Conservation (phyloP, 2,113 vertebrate species). For the Numenius arquata region DNA sequence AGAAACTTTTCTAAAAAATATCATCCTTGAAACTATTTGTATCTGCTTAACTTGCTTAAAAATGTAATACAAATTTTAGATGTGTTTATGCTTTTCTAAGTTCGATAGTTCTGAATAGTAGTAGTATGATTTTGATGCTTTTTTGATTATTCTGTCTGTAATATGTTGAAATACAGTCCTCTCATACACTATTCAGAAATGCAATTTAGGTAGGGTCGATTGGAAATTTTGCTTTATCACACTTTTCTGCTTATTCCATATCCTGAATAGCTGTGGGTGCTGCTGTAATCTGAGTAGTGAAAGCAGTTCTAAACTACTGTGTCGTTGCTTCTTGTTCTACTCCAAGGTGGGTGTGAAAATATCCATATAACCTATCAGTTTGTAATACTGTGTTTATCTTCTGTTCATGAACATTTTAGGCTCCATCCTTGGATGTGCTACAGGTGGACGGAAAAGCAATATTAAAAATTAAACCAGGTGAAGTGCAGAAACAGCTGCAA, state of each 20-base stretch:
- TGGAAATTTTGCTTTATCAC: background rate
- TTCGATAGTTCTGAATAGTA: background rate
- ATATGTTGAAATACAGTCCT: background rate
- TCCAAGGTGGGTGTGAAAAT: background rate
- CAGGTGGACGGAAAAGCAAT: constrained; percentile 60
- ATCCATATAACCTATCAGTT: background rate
- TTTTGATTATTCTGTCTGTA: background rate
- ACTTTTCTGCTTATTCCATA: background rate
- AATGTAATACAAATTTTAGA: background rate
- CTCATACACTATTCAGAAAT: background rate
- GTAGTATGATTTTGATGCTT: background rate
- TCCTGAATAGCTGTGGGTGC: background rate
- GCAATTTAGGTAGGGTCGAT: background rate
- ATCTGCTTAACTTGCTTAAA: background rate
- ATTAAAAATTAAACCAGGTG: constrained; percentile 11
- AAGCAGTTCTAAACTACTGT: background rate
- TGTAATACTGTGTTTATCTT: background rate
- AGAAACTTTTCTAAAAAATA: background rate
- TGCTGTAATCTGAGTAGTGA: background rate
- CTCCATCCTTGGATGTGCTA: constrained; percentile 53
- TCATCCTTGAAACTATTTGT: background rate
- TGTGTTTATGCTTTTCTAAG: background rate
- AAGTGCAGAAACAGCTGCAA: background rate
- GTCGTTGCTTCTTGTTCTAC: background rate
- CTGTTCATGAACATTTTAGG: constrained; percentile 49